Base-by-base conservation (phyloP, 1,140 invertebrate species). In the Dendroctonus valens region DNA sequence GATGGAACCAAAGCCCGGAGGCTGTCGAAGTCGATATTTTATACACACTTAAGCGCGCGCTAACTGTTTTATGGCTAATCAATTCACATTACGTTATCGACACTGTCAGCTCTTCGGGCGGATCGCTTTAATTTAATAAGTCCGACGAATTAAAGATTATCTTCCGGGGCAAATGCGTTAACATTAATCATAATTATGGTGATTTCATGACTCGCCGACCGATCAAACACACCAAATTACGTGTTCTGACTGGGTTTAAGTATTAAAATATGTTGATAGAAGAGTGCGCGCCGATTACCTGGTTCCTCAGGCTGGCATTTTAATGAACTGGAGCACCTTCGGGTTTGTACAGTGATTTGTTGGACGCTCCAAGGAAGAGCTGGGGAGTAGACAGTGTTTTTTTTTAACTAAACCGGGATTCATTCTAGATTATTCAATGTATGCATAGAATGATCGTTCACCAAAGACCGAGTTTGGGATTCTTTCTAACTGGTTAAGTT, bases 131-230 rank as follows among this genome's bases (percentile, higher is more conserved):
- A 66, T 66, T 66, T 66, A 66, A 66, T 66, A 58, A 66, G 26
- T 58, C 64, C 48, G 54, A 66, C 64, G 59, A 66, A 66, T 66
- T 66, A 66, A 55, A 52, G 52, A 55, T 66, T 59, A 66, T 66
- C 64, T 59, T 38, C 9, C 8, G 55, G 57, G 64, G 14, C 44
- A 55, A 42, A 66, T 66, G 57, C 52, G 64, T 66, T 51, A 66
- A 59, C 57, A 66, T 66, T 66, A 66, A 66, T 66, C 64, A 66
- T 66, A 66, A 66, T 66, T 66, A 66, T 59, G 64, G 55, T 59
- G 64, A 66, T 66, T 59, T 55, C 55, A 42, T 46, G 55, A 66
- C 64, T 26, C 49, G 64, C 55, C 11, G 50, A 59, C 48, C 51
- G 59, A 49, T 66, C 55, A 66, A 66, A 66, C 64, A 26, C 26